Conservation (phyloP, 2,888 invertebrate species). For the Philaethria dido region DNA sequence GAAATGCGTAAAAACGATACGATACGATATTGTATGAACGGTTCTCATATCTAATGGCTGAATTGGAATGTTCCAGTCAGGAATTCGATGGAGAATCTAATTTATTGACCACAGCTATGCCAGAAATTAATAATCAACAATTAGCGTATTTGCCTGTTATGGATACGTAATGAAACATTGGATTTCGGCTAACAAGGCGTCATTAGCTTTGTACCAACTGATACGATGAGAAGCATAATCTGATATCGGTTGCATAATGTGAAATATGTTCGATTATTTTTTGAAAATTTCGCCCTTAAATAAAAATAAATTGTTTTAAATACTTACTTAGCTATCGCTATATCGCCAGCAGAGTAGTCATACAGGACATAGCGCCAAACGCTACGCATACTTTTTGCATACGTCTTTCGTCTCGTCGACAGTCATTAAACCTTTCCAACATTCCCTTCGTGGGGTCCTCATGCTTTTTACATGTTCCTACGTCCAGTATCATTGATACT, state of each 20-base stretch:
- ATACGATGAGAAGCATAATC: neutral
- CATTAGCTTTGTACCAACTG: slow-evolving; percentile 3
- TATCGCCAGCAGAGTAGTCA: no score
- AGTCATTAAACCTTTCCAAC: no score
- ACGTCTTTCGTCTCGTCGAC: no score
- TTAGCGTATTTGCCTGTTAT: slow-evolving; percentile 35
- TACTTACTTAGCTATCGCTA: no score
- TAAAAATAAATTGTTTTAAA: no score
- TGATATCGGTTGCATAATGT: neutral
- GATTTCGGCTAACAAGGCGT: slow-evolving; percentile 13
- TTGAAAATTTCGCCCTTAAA: no score
- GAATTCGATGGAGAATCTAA: slow-evolving; percentile 42
- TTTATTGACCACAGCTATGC: slow-evolving; percentile 42
- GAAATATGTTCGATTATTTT: neutral
- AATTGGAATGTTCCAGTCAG: slow-evolving; percentile 35
- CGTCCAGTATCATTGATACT: no score
- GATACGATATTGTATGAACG: slow-evolving; percentile 32
- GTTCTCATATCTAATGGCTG: slow-evolving; percentile 30
- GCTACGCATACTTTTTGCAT: no score
- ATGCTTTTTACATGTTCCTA: no score
- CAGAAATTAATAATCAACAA: slow-evolving; percentile 42
- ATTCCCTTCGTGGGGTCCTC: no score
- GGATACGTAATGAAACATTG: slow-evolving; percentile 32
- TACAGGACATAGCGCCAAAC: no score
- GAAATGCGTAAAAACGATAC: neutral